phyloP scores from a whole-genome alignment of 2,113 vertebrate species.

The Amphiprion percula region DNA sequence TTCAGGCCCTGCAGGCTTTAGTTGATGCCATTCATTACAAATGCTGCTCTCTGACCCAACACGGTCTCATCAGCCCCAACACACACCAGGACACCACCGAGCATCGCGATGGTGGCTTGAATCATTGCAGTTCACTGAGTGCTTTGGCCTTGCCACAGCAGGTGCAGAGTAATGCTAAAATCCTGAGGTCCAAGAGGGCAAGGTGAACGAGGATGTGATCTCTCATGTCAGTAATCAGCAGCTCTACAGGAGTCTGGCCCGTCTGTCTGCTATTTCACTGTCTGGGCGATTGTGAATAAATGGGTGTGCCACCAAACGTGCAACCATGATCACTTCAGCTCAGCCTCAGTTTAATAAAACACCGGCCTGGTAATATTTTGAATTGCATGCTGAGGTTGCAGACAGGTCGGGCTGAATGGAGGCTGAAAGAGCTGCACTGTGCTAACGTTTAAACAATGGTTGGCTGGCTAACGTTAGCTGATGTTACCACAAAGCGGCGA shows the following conservation, averaged over 20 bases:
- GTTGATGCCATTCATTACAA: constrained; percentile 4
- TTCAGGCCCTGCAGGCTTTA: constrained; percentile 18
- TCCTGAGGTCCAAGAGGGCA: neutral
- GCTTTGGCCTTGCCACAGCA: neutral
- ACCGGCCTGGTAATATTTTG: neutral
- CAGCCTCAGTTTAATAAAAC: neutral
- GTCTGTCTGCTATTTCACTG: constrained; percentile 1
- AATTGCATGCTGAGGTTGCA: neutral
- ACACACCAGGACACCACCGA: neutral
- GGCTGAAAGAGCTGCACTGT: constrained; percentile 22
- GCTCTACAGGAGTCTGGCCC: constrained; percentile 15
- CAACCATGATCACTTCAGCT: neutral
- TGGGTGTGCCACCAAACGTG: neutral
- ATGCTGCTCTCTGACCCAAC: too few species aligned
- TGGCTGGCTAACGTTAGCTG: constrained; percentile 46
- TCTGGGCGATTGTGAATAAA: constrained; percentile 23
- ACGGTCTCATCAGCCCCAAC: too few species aligned
- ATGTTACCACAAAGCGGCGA: constrained; percentile 14
- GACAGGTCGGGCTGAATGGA: neutral
- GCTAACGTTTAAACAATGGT: constrained; percentile 63
- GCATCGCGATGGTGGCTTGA: constrained; percentile 20
- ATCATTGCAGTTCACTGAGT: neutral
- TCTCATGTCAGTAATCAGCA: neutral
- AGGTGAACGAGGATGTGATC: neutral
- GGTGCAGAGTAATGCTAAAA: neutral